A percentile compares a stretch with the other conserved stretches of the same genome.
Conservation (phyloP, 2,888 invertebrate genomes). For the Eremobia ochroleuca region DNA sequence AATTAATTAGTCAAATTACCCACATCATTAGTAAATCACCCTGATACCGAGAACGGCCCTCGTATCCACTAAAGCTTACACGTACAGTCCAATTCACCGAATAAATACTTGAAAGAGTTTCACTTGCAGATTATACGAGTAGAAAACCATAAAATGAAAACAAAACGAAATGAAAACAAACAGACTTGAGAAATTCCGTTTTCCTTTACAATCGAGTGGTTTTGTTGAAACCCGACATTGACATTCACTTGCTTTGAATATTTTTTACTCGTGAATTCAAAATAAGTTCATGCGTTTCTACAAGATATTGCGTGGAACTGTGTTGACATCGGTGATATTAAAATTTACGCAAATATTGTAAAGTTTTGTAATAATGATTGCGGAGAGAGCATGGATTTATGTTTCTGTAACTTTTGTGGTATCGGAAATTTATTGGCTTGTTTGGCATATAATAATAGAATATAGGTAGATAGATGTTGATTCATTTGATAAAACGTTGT, state of each 20-base stretch:
- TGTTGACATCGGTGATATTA: constrained; percentile 81
- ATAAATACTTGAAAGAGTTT: constrained; percentile 31
- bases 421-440: background rate
- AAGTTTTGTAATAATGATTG: constrained; percentile 74
- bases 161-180: constrained; percentile 56
- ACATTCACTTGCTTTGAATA: constrained; percentile 76
- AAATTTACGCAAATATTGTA: constrained; percentile 82
- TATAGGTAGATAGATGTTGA: background rate
- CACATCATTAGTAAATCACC: no score
- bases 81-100: background rate
- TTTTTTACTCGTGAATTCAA: constrained; percentile 52
- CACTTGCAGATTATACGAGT: constrained; percentile 5
- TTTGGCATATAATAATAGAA: no score
- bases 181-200: constrained; percentile 52
- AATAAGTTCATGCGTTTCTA: constrained; percentile 73
- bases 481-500: background rate
- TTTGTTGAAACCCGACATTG: constrained; percentile 81
- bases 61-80: background rate
- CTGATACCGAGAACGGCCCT: no score
- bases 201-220: constrained; percentile 71
- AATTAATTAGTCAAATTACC: no score
- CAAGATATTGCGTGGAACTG: constrained; percentile 73
- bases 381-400: constrained; percentile 56
- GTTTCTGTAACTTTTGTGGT: constrained; percentile 11
- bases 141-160: constrained; percentile 42